These are phyloP conservation scores for Schizotus pectinicornis DNA, from an alignment of 2,888 invertebrate genomes.

Conservation along the genomic window DNA sequence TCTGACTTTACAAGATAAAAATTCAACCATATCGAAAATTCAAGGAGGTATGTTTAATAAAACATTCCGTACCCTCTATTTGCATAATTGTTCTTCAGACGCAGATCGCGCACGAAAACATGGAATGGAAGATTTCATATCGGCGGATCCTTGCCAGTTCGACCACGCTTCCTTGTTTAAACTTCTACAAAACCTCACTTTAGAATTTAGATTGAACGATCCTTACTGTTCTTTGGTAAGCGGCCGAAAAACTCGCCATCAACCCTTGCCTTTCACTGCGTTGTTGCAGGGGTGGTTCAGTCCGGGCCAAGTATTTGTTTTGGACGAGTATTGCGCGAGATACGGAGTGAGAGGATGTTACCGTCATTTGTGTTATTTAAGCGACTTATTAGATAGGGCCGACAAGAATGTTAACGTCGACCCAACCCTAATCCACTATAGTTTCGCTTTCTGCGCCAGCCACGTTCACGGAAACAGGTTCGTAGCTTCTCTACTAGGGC, in stretches of 20 bases:
- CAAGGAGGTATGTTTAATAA: conserved; percentile 75
- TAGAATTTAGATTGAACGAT: conserved; percentile 95
- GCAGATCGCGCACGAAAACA: conserved; percentile 96
- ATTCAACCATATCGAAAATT: conserved; percentile 83
- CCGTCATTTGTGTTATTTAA: conserved; percentile 94
- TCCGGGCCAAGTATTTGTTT: conserved; percentile 97
- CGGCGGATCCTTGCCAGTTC: conserved; percentile 97
- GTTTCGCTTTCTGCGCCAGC: conserved; percentile 99
- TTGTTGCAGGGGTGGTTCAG: conserved; percentile 95
- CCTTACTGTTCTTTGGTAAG: conserved; percentile 96
- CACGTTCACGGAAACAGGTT: conserved; percentile 99
- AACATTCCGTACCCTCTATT: conserved; percentile 8
- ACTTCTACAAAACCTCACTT: conserved; percentile 87
- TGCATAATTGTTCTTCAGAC: conserved; percentile 62
- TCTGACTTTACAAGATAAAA: conserved; percentile 77
- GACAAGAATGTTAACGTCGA: conserved; percentile 94
- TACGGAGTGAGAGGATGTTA: conserved; percentile 98
- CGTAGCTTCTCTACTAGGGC: conserved; percentile 51
- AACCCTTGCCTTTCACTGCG: not conserved
- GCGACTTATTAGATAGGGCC: conserved; percentile 92
- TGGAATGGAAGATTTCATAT: conserved; percentile 99
- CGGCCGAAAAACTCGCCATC: conserved; percentile 25
- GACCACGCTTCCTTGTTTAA: conserved; percentile 94
- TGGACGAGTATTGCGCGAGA: conserved; percentile 97
- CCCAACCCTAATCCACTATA: conserved; percentile 98